Evolutionary conservation across 2,113 vertebrate genomes (phyloP), one percentile per base, ranked within the genome.

Genomic region (Guaruba guarouba): DNA sequence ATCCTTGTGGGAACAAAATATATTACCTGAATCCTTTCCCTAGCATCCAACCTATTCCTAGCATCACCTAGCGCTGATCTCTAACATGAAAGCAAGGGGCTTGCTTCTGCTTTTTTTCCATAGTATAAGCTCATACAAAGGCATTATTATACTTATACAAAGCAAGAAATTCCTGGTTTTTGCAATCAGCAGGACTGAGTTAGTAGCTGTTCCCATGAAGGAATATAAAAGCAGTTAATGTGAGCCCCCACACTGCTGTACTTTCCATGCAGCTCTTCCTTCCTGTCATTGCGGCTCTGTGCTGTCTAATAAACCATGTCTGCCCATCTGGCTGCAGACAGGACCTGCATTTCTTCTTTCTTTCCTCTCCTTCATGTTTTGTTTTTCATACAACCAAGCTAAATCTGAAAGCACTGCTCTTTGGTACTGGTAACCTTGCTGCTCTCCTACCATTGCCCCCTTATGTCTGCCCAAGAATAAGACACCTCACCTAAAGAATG

Each of bases 261-360:
- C 25, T 74, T 82, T 23, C 57, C 44, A 24, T 13, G 31, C 43
- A 52, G 22, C n/a, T 80, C 73, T 55, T 88, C n/a, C 48, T 63
- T 78, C 49, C 43, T 2, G 0, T 35, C 5, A 0, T 2, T n/a
- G 54, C 3, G 0, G 41, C 54, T 63, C 24, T 23, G 33, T 10
- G 4, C 27, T 64, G 52, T 48, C 59, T 67, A 70, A 82, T 46
- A 87, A 83, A 86, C 29, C 51, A 63, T 11, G 15, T 51, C 35
- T 33, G 20, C 17, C 31, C 1, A 0, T 13, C 28, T 41, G 46
- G 16, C 66, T 85, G 33, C 29, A 80, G 74, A n/a, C 39, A 68
- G 76, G 57, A 68, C 17, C 35, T 39, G 18, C 3, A 1, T 46
- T 86, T 43, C 29, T 59, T 71, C 41, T 51, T 81, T 37, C 35